Evolutionary conservation across 2,888 invertebrate genomes (phyloP).

Genomic region (Heliconius sara): DNA sequence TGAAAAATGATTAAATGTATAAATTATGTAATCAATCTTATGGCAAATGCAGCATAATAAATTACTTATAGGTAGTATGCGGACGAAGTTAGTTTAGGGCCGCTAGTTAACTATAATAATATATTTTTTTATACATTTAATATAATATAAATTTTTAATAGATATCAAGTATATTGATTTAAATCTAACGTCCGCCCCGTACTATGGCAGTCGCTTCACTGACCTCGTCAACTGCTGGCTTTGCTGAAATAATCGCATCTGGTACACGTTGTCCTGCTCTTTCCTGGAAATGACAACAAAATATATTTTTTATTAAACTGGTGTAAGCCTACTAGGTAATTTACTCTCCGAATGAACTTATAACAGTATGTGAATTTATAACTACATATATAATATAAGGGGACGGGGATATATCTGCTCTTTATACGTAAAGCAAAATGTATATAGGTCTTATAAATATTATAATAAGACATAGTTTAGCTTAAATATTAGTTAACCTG

Average conservation of each 20-base stretch:
- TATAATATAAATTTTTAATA: neutral
- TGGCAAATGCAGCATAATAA: too few relatives aligned
- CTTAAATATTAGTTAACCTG: neutral
- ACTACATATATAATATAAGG: slow-evolving; percentile 13
- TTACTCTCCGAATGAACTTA: neutral
- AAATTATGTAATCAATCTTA: too few relatives aligned
- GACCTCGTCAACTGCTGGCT: slow-evolving; percentile 51
- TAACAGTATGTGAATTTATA: too few relatives aligned
- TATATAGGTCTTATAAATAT: neutral
- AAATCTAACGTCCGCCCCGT: slow-evolving; percentile 37
- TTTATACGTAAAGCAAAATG: neutral
- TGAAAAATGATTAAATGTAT: too few relatives aligned
- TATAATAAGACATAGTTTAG: neutral
- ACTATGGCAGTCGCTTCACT: slow-evolving; percentile 46
- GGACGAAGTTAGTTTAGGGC: too few relatives aligned
- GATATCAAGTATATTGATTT: neutral
- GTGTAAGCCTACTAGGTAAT: neutral
- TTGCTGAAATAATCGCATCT: slow-evolving; percentile 52
- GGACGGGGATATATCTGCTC: neutral
- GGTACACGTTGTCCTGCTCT: slow-evolving; percentile 50
- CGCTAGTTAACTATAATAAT: neutral
- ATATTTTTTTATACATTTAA: neutral
- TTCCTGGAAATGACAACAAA: slow-evolving; percentile 48
- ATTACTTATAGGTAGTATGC: too few relatives aligned
- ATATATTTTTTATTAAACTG: neutral